Percentiles rank a stretch among this genome's conserved stretches.
Evolutionary conservation across 2,113 vertebrate genomes (phyloP).

Genomic region (Chloebia gouldiae): DNA sequence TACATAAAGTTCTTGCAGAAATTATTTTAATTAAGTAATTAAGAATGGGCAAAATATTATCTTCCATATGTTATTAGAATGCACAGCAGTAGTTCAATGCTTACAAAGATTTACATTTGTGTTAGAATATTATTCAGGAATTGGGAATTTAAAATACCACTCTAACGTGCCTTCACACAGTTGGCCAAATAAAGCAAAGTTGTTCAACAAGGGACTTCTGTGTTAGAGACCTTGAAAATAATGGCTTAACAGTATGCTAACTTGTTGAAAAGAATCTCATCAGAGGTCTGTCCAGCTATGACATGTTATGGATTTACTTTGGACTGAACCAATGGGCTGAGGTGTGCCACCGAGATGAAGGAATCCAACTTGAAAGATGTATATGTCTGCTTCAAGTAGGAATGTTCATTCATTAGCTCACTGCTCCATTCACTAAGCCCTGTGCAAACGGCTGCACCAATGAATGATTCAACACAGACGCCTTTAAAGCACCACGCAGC

Average conservation of each 20-base stretch:
- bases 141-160: conserved; percentile 43
- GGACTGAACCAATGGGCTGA: conserved; percentile 61
- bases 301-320: conserved; percentile 72
- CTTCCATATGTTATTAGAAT: not conserved
- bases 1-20: not conserved
- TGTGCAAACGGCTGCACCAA: conserved; percentile 4
- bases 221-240: conserved; percentile 61
- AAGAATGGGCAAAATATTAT: conserved; percentile 7
- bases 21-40: conserved; percentile 38
- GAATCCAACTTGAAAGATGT: conserved; percentile 70
- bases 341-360: conserved; percentile 52
- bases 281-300: conserved; percentile 68
- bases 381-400: conserved; percentile 62
- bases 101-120: conserved; percentile 44
- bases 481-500: not conserved
- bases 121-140: conserved; percentile 61
- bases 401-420: conserved; percentile 65
- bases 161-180: conserved; percentile 52
- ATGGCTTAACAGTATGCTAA: conserved; percentile 65
- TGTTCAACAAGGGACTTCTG: conserved; percentile 64
- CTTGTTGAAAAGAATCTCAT: conserved; percentile 65
- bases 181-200: conserved; percentile 66
- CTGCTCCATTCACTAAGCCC: conserved; percentile 46
- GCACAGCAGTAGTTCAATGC: not conserved
- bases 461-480: conserved; percentile 37